Conservation (phyloP, 2,888 invertebrate genomes). For the Pterostichus niger region DNA sequence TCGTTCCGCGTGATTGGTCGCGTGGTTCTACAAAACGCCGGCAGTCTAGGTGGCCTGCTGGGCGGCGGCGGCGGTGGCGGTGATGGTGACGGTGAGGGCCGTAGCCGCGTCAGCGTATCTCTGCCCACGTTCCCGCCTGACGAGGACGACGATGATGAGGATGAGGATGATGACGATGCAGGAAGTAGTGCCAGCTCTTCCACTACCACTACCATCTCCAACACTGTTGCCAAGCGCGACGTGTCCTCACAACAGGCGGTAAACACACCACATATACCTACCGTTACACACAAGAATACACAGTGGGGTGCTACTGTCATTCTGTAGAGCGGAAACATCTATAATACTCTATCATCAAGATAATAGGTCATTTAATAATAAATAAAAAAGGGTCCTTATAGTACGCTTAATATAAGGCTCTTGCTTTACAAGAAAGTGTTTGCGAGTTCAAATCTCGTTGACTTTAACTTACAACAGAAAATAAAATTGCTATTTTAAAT, state of each 20-base stretch:
- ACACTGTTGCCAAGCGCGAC: conserved; percentile 17
- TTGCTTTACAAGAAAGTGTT: too few species aligned
- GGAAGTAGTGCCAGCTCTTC: too few species aligned
- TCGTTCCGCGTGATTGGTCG: conserved; percentile 89
- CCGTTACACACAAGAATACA: background rate
- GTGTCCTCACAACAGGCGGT: conserved; percentile 18
- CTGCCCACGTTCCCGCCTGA: conserved; percentile 85
- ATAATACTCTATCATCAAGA: too few species aligned
- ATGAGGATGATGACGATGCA: conserved; percentile 71
- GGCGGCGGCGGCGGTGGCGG: conserved; percentile 77
- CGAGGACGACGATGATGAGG: conserved; percentile 81
- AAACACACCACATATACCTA: conserved; percentile 5
- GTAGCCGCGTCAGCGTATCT: conserved; percentile 81
- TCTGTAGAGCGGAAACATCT: too few species aligned
- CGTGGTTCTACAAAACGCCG: conserved; percentile 80
- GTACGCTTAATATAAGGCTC: too few species aligned
- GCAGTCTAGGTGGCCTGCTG: conserved; percentile 79
- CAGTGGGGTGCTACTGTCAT: too few species aligned
- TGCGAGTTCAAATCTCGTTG: too few species aligned
- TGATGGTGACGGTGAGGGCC: conserved; percentile 77
- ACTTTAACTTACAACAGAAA: too few species aligned
- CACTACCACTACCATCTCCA: conserved; percentile 66
- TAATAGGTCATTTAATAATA: too few species aligned
- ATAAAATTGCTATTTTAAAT: too few species aligned
- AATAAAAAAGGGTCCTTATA: too few species aligned